phyloP scores from a whole-genome alignment of 64 coral and sea anemone species.

The Dendronephthya gigantea region DNA sequence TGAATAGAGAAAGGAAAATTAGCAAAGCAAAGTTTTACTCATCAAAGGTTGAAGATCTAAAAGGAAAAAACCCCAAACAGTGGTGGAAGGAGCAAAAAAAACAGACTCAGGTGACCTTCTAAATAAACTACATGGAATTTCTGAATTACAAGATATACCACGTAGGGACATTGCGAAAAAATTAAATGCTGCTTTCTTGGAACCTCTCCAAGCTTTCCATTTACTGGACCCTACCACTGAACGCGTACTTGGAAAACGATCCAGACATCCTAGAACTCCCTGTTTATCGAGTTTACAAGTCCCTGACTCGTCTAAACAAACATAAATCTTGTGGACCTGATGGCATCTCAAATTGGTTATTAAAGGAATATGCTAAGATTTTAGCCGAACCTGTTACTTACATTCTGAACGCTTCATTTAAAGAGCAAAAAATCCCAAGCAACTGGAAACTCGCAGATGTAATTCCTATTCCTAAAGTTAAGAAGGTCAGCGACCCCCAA shows the following conservation, averaged over 20 bases:
- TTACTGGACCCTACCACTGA: constrained; percentile 12
- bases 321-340: constrained; percentile 31
- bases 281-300: constrained; percentile 16
- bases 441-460: background rate
- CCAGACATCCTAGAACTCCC: constrained; percentile 12
- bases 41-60: constrained; percentile 41
- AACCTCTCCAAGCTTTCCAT: constrained; percentile 26
- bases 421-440: constrained; percentile 4
- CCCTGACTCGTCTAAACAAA: constrained; percentile 17
- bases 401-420: background rate
- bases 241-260: constrained; percentile 9
- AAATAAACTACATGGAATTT: constrained; percentile 19
- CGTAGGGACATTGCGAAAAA: constrained; percentile 5
- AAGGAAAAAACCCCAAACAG: constrained; percentile 22
- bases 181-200: constrained; percentile 24
- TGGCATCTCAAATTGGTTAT: background rate
- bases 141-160: constrained; percentile 16
- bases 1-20: constrained; percentile 37
- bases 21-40: constrained; percentile 34
- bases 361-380: constrained; percentile 24
- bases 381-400: constrained; percentile 19
- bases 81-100: constrained; percentile 26
- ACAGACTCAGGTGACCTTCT: constrained; percentile 17
- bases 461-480: background rate
- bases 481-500: no score